phyloP scores from a whole-genome alignment of 2,888 invertebrate species.

The Acleris literana region DNA sequence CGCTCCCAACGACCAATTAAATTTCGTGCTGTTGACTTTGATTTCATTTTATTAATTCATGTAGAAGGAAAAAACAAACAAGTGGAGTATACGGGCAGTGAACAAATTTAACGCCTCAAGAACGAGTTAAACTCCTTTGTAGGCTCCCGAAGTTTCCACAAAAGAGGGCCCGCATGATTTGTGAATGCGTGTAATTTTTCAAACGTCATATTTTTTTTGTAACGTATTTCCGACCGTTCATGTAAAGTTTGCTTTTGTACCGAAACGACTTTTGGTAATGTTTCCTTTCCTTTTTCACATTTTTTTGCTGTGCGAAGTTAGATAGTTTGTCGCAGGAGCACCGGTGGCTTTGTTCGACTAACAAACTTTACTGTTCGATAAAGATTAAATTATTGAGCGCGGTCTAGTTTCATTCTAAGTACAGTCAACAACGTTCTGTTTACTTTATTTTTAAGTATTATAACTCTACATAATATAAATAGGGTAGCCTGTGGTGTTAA shows the following conservation, averaged over 20 bases:
- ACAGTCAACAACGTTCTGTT: too few relatives aligned
- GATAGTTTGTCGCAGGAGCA: conserved; percentile 64
- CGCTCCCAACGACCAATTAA: conserved; percentile 44
- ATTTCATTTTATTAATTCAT: conserved; percentile 37
- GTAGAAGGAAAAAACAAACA: conserved; percentile 49
- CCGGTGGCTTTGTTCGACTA: conserved; percentile 59
- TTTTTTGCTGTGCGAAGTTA: conserved; percentile 69
- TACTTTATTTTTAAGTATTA: too few relatives aligned
- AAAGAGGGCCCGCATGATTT: conserved; percentile 80
- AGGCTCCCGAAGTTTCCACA: conserved; percentile 72
- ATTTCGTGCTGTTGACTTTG: conserved; percentile 38
- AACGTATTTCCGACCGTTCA: conserved; percentile 70
- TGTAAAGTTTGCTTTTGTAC: conserved; percentile 79
- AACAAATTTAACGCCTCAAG: conserved; percentile 66
- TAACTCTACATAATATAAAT: too few relatives aligned
- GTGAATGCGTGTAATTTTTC: conserved; percentile 83
- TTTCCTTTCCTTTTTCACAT: conserved; percentile 65
- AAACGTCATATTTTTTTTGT: conserved; percentile 81
- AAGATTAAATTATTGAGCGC: conserved; percentile 41
- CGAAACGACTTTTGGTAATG: conserved; percentile 71
- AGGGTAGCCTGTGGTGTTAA: too few relatives aligned
- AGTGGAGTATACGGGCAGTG: conserved; percentile 53
- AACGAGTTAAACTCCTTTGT: conserved; percentile 76
- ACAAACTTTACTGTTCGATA: conserved; percentile 57
- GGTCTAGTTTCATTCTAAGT: conserved; percentile 1